These are phyloP conservation scores for Belonocnema kinseyi DNA, from an alignment of 1,140 invertebrate species.

Conservation along the genomic window DNA sequence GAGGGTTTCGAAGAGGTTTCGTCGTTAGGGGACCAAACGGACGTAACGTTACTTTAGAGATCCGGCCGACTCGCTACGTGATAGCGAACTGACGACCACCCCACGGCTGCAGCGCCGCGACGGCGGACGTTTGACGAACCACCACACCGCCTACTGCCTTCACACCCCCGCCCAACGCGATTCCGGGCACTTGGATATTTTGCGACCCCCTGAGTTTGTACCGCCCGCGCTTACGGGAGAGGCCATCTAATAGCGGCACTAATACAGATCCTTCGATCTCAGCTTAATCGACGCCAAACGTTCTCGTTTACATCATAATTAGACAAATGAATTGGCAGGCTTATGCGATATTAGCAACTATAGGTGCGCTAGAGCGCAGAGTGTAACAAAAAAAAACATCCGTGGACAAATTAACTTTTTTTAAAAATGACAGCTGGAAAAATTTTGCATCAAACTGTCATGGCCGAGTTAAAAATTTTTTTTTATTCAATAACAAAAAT, in stretches of 20 bases:
- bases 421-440: too few relatives aligned
- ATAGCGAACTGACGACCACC: constrained; percentile 65
- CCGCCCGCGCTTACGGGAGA: constrained; percentile 33
- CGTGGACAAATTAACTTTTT: too few relatives aligned
- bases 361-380: too few relatives aligned
- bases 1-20: not conserved
- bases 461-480: too few relatives aligned
- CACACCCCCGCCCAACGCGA: not conserved
- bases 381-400: too few relatives aligned
- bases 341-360: constrained; percentile 20
- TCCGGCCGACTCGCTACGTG: constrained; percentile 60
- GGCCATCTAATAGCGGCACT: constrained; percentile 39
- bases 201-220: constrained; percentile 7
- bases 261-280: constrained; percentile 41
- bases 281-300: constrained; percentile 28
- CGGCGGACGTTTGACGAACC: constrained; percentile 61
- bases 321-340: constrained; percentile 1
- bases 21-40: constrained; percentile 12
- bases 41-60: constrained; percentile 36
- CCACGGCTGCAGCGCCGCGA: constrained; percentile 62
- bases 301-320: not conserved
- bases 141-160: constrained; percentile 41
- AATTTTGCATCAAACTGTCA: too few relatives aligned
- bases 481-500: too few relatives aligned
- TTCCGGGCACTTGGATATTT: constrained; percentile 38